These are phyloP conservation scores for Hirtodrosophila histrioides DNA, from an alignment of 2,888 invertebrate species.

Conservation along the genomic window DNA sequence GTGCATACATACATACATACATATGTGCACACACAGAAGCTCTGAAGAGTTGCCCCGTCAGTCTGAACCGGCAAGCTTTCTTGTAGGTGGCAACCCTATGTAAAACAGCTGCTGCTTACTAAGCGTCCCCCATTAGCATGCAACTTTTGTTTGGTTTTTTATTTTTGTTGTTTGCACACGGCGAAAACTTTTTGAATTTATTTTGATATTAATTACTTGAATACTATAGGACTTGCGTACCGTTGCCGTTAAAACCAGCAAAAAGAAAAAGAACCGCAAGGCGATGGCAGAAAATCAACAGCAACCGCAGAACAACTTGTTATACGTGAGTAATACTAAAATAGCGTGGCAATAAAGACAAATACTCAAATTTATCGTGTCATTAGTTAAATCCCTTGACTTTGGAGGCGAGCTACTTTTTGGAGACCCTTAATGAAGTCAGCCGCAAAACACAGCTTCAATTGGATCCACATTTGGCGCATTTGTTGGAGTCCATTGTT, in stretches of 20 bases:
- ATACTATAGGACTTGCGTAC: conserved; percentile 10
- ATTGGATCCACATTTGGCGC: conserved; percentile 68
- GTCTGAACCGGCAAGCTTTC: conserved; percentile 18
- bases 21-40: conserved; percentile 1
- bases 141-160: conserved; percentile 11
- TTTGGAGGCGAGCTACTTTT: conserved; percentile 73
- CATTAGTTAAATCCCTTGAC: conserved; percentile 76
- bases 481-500: conserved; percentile 67
- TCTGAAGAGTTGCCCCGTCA: not conserved
- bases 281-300: conserved; percentile 52
- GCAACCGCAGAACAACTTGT: conserved; percentile 20
- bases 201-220: conserved; percentile 7
- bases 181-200: conserved; percentile 1
- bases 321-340: conserved; percentile 57
- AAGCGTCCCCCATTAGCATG: conserved; percentile 3
- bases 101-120: conserved; percentile 49
- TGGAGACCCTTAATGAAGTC: conserved; percentile 60
- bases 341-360: not conserved
- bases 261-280: conserved; percentile 48
- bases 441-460: conserved; percentile 33
- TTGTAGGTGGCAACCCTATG: conserved; percentile 47
- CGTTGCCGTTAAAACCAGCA: conserved; percentile 7
- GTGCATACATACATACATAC: conserved; percentile 3
- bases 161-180: conserved; percentile 4
- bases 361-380: not conserved